Conservation (phyloP, 2,113 vertebrate genomes). For the Trogon melanurus region DNA sequence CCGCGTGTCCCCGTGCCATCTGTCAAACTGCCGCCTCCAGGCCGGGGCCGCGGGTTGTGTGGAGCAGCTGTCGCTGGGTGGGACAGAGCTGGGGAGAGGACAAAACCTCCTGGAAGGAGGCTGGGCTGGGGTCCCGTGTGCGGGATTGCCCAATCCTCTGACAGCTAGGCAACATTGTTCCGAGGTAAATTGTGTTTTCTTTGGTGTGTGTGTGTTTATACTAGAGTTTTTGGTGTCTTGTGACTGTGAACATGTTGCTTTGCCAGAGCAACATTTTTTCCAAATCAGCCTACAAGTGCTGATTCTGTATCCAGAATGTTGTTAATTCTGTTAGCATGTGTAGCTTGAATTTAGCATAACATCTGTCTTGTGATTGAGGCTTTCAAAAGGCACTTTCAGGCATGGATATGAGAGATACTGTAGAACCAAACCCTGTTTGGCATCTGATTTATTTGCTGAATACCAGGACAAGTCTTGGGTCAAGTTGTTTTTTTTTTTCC, state of each 20-base stretch:
- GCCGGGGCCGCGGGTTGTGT: slow-evolving; percentile 48
- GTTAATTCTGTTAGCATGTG: neutral
- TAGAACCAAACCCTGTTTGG: neutral
- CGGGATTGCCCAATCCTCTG: neutral
- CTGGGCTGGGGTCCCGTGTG: neutral
- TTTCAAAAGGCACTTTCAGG: neutral
- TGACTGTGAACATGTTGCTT: neutral
- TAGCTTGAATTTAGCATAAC: neutral
- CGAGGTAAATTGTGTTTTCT: neutral
- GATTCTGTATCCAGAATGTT: neutral
- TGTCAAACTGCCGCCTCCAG: slow-evolving; percentile 65
- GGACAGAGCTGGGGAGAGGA: slow-evolving; percentile 47
- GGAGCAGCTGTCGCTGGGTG: slow-evolving; percentile 68
- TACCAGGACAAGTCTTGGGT: neutral
- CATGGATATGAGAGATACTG: neutral
- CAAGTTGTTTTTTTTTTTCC: neutral
- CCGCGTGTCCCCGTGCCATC: slow-evolving; percentile 76
- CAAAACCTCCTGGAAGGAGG: slow-evolving; percentile 65
- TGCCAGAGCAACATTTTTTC: neutral
- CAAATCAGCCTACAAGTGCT: neutral
- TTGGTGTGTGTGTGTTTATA: neutral
- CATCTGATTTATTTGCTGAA: neutral
- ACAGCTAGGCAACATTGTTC: neutral
- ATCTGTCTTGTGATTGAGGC: neutral
- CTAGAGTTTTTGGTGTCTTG: neutral